Percentiles rank a stretch among this genome's conserved stretches.
phyloP scores from a whole-genome alignment of 2,797 vertebrate species.

The Cyclura pinguis region DNA sequence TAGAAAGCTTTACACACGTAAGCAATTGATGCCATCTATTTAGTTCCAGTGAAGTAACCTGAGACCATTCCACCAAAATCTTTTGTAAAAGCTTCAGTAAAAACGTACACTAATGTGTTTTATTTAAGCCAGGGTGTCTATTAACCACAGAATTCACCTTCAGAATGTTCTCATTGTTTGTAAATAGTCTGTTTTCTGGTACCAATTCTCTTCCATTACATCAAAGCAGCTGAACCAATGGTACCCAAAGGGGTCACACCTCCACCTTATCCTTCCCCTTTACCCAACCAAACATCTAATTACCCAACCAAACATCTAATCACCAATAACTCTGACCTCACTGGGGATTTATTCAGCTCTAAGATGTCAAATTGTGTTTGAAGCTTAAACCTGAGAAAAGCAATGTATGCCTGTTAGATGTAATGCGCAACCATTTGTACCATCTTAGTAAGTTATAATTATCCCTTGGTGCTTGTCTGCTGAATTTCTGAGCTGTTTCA shows the following conservation, averaged over 20 bases:
- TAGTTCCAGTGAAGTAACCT: slow-evolving; percentile 18
- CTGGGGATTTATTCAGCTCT: neutral
- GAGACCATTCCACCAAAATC: neutral
- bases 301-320: neutral
- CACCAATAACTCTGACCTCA: neutral
- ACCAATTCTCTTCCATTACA: neutral
- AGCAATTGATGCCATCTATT: neutral
- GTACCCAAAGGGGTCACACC: neutral
- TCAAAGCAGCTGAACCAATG: neutral
- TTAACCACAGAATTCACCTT: neutral
- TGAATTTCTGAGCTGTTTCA: neutral
- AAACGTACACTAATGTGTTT: neutral
- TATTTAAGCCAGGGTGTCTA: neutral
- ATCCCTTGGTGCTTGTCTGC: neutral
- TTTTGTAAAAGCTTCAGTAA: neutral
- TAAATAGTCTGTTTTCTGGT: neutral
- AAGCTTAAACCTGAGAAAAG: neutral
- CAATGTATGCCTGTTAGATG: neutral
- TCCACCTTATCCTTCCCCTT: neutral
- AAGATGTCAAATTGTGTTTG: neutral
- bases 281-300: neutral
- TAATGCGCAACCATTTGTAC: neutral
- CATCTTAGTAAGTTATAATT: neutral
- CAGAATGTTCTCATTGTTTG: neutral
- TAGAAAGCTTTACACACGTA: slow-evolving; percentile 22